Base-by-base conservation (phyloP, 2,113 vertebrate species). In the Tragulus kanchil region DNA sequence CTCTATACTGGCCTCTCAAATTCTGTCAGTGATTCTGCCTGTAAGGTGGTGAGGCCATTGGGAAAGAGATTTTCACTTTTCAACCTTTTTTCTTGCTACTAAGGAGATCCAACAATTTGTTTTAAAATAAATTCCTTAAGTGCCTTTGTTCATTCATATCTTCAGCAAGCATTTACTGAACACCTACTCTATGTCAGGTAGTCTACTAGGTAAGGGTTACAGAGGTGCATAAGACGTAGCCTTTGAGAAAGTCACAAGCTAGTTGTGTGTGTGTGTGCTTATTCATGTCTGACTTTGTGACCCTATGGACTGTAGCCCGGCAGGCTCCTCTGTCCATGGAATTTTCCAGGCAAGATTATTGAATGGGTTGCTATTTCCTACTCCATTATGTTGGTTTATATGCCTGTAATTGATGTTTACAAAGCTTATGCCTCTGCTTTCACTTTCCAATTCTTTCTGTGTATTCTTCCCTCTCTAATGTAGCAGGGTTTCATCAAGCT, bases 41-140 rank as follows among this genome's bases (percentile, higher is more conserved):
- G 14, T 78, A 58, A 67, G 5, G 7, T 71, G 75, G 12, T 92
- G 31, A 93, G 36, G 26, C 5, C 69, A 85, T 36, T 85, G 56
- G 8, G 15, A 78, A 90, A 96, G 21, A 71, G 48, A 95, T 58
- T 89, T 97, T 21, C 31, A 62, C 17, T 88, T 94, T 12, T 87
- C 61, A 75, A 45, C 7, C 48, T 36, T 65, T 94, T 73, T 65
- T 94, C 67, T 88, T 85, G 15, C 25, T 90, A 7, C 2, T 82
- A 91, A 91, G 31, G 61, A 42, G 2, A 96, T 52, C 7, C 71
- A 93, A 69, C 54, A 56, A 92, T 92, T 67, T 65, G 36, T 82
- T 89, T 85, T 61, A 61, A 94, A 90, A 88, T 64, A 93, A 81
- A 90, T 81, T 58, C 4, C 8, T 54, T 85, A 10, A 78, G 4